Evolutionary conservation across 2,113 vertebrate genomes (phyloP), one percentile per base, ranked within the genome.

Genomic region (Cheilinus undulatus): DNA sequence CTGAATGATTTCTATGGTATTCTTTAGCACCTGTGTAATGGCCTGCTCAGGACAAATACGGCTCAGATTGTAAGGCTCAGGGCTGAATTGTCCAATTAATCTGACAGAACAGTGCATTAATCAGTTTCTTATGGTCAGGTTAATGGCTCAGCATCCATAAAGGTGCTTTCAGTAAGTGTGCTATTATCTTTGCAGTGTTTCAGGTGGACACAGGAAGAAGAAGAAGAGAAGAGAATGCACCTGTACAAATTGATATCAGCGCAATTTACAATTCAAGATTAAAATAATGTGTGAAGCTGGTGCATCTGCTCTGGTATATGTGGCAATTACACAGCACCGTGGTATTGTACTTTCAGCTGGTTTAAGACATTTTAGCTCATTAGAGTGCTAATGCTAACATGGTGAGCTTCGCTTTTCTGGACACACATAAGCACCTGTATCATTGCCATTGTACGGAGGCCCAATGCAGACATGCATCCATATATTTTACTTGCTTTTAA

Each of bases 51-150:
- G 60, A 58, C 3, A 34, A 58, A 38, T 24, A 26, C 66, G 23
- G 38, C 50, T 54, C 36, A 48, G 48, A 43, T 64, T 64, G 61
- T 60, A 17, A 36, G 57, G 11, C 54, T 71, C 63, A 68, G 62
- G 57, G 63, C 49, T 43, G 0, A 40, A 28, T 58, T 26, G 3
- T 45, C 51, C 15, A 51, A 48, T 58, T 24, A 45, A 43, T 64
- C 62, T 62, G 23, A 40, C 3, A 19, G 4, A 36, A n/a, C 5
- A 40, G 9, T 13, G 6, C 23, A 28, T 57, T 27, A 4, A 54
- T 36, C 2, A 23, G 53, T 62, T 13, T 34, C 8, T 14, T 10
- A 60, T 57, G 60, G 20, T n/a, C 60, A 43, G 19, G 26, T 23
- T 23, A 62, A 56, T n/a, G 12, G 42, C 58, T 65, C 23, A 36